phyloP scores from a whole-genome alignment of 2,888 invertebrate genomes.

The Pseudanteris insignis region DNA sequence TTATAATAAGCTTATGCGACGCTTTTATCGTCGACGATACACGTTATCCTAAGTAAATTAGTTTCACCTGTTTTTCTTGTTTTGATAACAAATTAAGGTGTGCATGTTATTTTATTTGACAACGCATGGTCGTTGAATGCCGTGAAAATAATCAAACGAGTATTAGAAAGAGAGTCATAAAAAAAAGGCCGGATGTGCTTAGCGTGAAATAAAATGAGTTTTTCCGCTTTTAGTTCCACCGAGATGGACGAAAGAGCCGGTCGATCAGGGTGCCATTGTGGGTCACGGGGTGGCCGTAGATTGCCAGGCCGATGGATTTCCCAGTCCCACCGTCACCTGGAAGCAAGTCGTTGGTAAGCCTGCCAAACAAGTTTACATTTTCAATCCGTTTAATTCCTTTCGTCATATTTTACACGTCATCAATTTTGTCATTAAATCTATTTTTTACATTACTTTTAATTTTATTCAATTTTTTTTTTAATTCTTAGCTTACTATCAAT shows the following conservation, averaged over 20 bases:
- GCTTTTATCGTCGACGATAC: slow-evolving; percentile 27
- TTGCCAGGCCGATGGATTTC: slow-evolving; percentile 82
- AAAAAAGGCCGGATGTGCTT: slow-evolving; percentile 7
- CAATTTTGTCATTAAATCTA: too few species aligned
- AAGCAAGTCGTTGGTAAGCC: slow-evolving; percentile 69
- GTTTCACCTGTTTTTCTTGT: not conserved
- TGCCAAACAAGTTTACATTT: not conserved
- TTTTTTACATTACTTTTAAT: too few species aligned
- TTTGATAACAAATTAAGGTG: slow-evolving; percentile 3
- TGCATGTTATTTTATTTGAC: slow-evolving; percentile 9
- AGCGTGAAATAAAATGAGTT: slow-evolving; percentile 13
- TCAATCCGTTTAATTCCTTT: too few species aligned
- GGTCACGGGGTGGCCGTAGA: slow-evolving; percentile 76
- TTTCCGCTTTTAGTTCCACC: slow-evolving; percentile 74
- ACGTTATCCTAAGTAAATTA: too few species aligned
- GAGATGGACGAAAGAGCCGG: slow-evolving; percentile 78
- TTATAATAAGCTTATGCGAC: slow-evolving; percentile 19
- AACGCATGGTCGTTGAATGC: slow-evolving; percentile 21
- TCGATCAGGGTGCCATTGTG: slow-evolving; percentile 77
- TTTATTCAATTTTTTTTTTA: too few species aligned
- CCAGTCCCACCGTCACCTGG: slow-evolving; percentile 72
- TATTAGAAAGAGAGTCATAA: slow-evolving; percentile 39
- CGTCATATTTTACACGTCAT: too few species aligned
- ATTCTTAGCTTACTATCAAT: too few species aligned
- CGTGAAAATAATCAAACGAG: slow-evolving; percentile 34